Conservation (phyloP, 2,797 vertebrate species). For the Acanthurus tractus region DNA sequence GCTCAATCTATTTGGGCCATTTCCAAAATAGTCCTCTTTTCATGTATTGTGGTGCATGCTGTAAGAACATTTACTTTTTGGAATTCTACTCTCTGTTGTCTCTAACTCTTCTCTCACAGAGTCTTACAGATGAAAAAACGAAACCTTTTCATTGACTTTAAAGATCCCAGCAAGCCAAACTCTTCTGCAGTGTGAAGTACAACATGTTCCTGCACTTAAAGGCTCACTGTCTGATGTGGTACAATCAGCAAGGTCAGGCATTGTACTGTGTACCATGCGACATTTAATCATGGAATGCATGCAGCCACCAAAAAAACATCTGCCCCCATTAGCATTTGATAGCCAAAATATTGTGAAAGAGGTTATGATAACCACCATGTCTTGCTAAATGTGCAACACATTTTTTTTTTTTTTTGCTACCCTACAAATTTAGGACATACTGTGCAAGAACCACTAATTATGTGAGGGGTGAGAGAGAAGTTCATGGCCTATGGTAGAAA, state of each 20-base stretch:
- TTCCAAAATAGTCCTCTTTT: constrained; percentile 48
- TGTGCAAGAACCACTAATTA: neutral
- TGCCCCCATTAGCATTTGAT: constrained; percentile 9
- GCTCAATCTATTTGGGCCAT: constrained; percentile 47
- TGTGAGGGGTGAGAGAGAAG: no score
- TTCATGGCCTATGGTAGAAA: no score
- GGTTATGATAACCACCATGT: neutral
- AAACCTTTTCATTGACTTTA: constrained; percentile 20
- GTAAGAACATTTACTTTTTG: constrained; percentile 1
- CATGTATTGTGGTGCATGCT: constrained; percentile 20
- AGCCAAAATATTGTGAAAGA: constrained; percentile 23
- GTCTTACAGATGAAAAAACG: constrained; percentile 32
- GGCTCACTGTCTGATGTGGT: constrained; percentile 53
- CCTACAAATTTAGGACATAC: neutral
- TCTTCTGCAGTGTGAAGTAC: constrained; percentile 54
- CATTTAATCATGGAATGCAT: constrained; percentile 22
- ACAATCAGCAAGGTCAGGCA: constrained; percentile 65
- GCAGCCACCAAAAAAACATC: constrained; percentile 10
- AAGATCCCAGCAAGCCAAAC: constrained; percentile 14
- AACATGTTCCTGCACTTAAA: constrained; percentile 61
- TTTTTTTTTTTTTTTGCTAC: neutral
- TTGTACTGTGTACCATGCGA: neutral
- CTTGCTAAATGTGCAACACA: neutral
- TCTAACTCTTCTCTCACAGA: constrained; percentile 1
- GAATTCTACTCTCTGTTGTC: constrained; percentile 4